phyloP scores from a whole-genome alignment of 2,113 vertebrate species.

The Fulica atra region DNA sequence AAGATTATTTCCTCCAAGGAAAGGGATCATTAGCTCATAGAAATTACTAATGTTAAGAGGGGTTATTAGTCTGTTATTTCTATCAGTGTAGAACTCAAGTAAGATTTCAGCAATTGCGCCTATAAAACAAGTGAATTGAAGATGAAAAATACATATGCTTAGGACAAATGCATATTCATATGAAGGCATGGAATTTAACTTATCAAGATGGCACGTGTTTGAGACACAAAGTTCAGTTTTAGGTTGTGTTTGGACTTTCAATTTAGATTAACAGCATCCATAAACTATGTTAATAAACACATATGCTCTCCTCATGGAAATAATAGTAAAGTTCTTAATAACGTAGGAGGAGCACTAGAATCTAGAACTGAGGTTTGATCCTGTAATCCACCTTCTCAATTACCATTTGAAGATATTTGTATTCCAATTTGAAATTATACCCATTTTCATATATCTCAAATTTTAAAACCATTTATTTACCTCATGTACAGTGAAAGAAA shows the following conservation, averaged over 20 bases:
- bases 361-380: not conserved
- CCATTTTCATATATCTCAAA: not conserved
- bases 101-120: not conserved
- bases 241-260: not conserved
- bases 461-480: not conserved
- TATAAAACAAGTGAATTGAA: not conserved
- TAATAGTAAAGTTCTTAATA: not conserved
- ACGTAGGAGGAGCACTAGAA: not conserved
- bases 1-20: constrained; percentile 37
- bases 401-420: not conserved
- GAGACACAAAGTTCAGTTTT: not conserved
- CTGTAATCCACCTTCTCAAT: not conserved
- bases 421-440: not conserved
- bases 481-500: not conserved
- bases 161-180: not conserved
- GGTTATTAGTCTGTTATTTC: constrained; percentile 21
- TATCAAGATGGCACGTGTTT: not conserved
- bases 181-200: not conserved
- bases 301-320: not conserved
- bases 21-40: constrained; percentile 27
- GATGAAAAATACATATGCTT: not conserved
- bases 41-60: not conserved
- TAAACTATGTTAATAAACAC: not conserved
- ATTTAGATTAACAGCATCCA: not conserved
- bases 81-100: not conserved